Conservation (phyloP, 2,113 vertebrate genomes). For the Pantherophis guttatus region DNA sequence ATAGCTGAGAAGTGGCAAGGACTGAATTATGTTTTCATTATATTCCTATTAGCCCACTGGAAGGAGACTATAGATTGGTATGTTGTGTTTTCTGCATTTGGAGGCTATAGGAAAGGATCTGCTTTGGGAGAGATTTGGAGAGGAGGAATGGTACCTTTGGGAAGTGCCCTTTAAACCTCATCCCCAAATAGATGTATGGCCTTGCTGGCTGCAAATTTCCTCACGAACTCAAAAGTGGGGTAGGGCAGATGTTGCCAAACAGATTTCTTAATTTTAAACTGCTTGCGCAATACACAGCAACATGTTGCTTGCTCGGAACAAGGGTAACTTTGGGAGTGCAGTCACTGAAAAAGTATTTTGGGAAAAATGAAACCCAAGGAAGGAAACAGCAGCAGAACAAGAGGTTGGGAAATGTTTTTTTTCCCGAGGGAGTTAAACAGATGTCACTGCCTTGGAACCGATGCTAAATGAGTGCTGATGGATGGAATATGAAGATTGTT, state of each 20-base stretch:
- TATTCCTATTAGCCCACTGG: too few relatives aligned
- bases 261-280: neutral
- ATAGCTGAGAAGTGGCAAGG: too few relatives aligned
- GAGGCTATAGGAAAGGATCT: neutral
- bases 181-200: neutral
- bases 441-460: neutral
- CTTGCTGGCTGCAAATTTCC: neutral
- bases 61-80: too few relatives aligned
- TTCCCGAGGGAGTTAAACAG: neutral
- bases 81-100: neutral
- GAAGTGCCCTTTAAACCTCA: neutral
- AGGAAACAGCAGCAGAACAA: neutral
- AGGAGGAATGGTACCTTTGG: neutral
- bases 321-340: neutral
- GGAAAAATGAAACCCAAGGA: neutral
- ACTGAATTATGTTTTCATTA: too few relatives aligned
- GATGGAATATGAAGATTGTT: neutral
- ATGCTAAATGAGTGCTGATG: neutral
- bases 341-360: neutral
- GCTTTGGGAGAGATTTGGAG: neutral
- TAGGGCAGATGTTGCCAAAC: neutral
- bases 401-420: neutral
- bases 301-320: neutral
- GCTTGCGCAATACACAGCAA: too few relatives aligned
- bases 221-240: neutral